Evolutionary conservation across 1,140 invertebrate genomes (phyloP).

Genomic region (Diplogasteroides magnus): DNA sequence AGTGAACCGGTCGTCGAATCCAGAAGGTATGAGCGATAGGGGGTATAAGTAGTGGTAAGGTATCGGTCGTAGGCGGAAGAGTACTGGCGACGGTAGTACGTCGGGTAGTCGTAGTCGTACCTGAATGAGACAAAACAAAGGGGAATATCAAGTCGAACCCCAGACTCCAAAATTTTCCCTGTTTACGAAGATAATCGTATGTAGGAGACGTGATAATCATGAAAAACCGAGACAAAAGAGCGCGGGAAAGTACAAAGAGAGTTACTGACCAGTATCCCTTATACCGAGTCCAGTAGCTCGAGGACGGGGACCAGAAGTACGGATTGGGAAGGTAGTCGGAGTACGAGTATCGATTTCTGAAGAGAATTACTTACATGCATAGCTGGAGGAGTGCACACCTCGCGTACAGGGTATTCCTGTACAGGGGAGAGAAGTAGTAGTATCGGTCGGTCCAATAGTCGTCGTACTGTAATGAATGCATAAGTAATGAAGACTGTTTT

Average conservation of each 20-base stretch:
- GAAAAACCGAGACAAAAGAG: no score
- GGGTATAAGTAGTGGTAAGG: slow-evolving; percentile 25
- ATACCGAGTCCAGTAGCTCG: slow-evolving; percentile 27
- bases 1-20: slow-evolving; percentile 25
- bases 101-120: no score
- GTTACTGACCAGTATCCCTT: slow-evolving; percentile 24
- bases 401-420: slow-evolving; percentile 16
- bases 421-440: slow-evolving; percentile 34
- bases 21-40: no score
- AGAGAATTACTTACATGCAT: no score
- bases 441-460: slow-evolving; percentile 36
- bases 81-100: slow-evolving; percentile 24
- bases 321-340: slow-evolving; percentile 34
- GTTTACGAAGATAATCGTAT: no score
- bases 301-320: slow-evolving; percentile 27
- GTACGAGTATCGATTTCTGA: slow-evolving; percentile 31
- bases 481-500: no score
- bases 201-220: no score
- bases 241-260: background rate
- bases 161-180: no score
- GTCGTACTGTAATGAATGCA: slow-evolving; percentile 34
- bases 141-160: no score
- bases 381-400: no score
- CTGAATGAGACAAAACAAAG: no score
- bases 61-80: slow-evolving; percentile 18